Percentiles rank a stretch among this genome's conserved stretches.
Conservation (phyloP, 2,797 vertebrate genomes). For the Anolis apletophallus region DNA sequence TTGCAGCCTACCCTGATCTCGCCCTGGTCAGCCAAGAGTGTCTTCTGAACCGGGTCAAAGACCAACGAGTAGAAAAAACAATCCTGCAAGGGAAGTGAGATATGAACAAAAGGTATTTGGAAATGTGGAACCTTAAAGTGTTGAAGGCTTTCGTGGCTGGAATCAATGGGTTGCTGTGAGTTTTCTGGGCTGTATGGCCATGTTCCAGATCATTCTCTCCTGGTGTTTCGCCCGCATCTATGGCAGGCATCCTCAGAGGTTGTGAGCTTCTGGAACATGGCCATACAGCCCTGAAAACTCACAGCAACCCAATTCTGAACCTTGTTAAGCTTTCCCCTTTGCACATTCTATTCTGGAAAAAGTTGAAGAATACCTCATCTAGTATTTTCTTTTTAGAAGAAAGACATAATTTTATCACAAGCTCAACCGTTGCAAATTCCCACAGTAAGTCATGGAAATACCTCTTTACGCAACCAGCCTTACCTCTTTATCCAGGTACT, state of each 20-base stretch:
- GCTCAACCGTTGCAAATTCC: background rate
- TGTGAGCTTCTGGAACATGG: too few species aligned
- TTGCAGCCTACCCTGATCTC: conserved; percentile 96
- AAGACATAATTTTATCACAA: background rate
- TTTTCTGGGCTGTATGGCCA: too few species aligned
- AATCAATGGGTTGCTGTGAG: too few species aligned
- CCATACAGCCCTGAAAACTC: too few species aligned
- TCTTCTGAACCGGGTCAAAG: conserved; percentile 95
- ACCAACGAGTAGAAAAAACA: conserved; percentile 97
- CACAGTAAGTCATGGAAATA: too few species aligned
- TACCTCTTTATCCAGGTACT: conserved; percentile 95
- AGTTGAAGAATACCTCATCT: background rate
- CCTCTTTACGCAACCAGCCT: conserved; percentile 26
- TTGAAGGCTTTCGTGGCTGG: too few species aligned
- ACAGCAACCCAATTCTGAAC: too few species aligned
- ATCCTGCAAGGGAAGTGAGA: conserved; percentile 78
- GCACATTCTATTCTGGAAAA: background rate
- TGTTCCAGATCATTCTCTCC: too few species aligned
- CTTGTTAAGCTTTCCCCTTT: background rate
- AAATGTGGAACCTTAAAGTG: background rate
- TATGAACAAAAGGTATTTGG: background rate
- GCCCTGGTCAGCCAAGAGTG: conserved; percentile 92
- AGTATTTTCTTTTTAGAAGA: background rate
- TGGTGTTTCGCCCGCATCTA: too few species aligned
- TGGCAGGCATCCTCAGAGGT: too few species aligned